Percentiles rank a stretch among this genome's conserved stretches.
phyloP scores from a whole-genome alignment of 2,888 invertebrate genomes.

The Dynastes hyllus region DNA sequence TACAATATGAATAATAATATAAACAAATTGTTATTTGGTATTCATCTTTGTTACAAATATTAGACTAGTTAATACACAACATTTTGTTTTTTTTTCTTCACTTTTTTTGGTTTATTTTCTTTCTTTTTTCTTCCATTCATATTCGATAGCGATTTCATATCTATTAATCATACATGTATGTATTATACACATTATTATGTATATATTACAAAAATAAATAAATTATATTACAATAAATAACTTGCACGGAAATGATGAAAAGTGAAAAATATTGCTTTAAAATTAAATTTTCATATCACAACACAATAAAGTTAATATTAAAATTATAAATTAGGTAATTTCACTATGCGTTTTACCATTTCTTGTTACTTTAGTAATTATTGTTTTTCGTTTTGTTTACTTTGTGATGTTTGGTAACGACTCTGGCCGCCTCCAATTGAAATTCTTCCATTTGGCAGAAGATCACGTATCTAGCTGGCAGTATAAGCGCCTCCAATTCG shows the following conservation, averaged over 20 bases:
- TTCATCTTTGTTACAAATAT: slow-evolving; percentile 46
- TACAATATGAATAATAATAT: slow-evolving; percentile 18
- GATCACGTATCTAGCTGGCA: slow-evolving; percentile 94
- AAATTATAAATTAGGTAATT: slow-evolving; percentile 45
- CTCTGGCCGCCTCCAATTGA: slow-evolving; percentile 84
- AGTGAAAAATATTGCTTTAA: slow-evolving; percentile 44
- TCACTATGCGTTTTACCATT: slow-evolving; percentile 40
- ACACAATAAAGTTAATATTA: slow-evolving; percentile 41
- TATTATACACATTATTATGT: slow-evolving; percentile 18
- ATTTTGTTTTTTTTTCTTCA: slow-evolving; percentile 15
- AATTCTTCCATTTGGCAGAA: slow-evolving; percentile 90
- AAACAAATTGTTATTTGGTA: slow-evolving; percentile 42
- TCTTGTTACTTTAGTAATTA: slow-evolving; percentile 63
- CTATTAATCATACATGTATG: slow-evolving; percentile 22
- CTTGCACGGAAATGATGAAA: slow-evolving; percentile 34
- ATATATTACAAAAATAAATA: slow-evolving; percentile 49
- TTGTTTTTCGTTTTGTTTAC: slow-evolving; percentile 67
- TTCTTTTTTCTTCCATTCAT: slow-evolving; percentile 11
- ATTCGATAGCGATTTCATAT: slow-evolving; percentile 34
- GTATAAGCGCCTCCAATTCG: slow-evolving; percentile 91
- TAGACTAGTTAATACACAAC: slow-evolving; percentile 47
- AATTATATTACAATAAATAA: slow-evolving; percentile 48
- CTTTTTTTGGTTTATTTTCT: background rate
- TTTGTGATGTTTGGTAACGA: slow-evolving; percentile 75
- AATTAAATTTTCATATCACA: slow-evolving; percentile 49